Base-by-base conservation (phyloP, 2,888 invertebrate genomes). In the Mechanitis mazaeus region DNA sequence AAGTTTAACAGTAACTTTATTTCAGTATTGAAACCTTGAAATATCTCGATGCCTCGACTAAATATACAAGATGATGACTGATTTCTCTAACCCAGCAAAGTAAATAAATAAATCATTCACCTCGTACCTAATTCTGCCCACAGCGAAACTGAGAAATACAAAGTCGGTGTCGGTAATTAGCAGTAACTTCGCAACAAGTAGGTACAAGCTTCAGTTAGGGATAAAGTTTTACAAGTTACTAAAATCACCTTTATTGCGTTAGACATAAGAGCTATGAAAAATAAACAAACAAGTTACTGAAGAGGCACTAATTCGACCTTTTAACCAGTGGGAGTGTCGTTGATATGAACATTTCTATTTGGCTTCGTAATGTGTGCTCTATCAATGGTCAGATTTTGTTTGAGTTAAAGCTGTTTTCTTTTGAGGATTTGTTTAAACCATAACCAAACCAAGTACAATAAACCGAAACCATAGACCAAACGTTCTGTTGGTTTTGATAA, bases 151-250 rank as follows among this genome's bases (percentile, higher is more conserved):
- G 72, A 66, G 73, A 70, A 73, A 73, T 72, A 71, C 67, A 56
- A 68, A 74, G 70, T 73, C 69, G 64, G 69, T 65, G 68, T 68
- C 64, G 60, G 73, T 75, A 77, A 76, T 77, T 78, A 77, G 72
- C 63, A 68, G 68, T 64, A 68, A 72, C 72, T 74, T 72, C 65
- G 72, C 71, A 76, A 75, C 75, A 75, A 73, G 72, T 71, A 65
- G 61, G 62, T 63, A 65, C 63, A 57, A 57, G 46, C 65, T 55
- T 61, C 58, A 62, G 59, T 67, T 64, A 61, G 54, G 64, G 60
- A 66, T 54, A 59, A 58, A 62, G 57, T 33, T 59, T 59, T 56
- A 47, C 60, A 60, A 56, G 35, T 54, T 64, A 56, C 42, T 33
- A 45, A 33, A 33, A 56, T 56, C 12, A 33, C 53, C 61, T 54